A percentile compares a stretch with the other conserved stretches of the same genome.
Evolutionary conservation across 2,113 vertebrate genomes (phyloP).

Genomic region (Psittacara wagleri): DNA sequence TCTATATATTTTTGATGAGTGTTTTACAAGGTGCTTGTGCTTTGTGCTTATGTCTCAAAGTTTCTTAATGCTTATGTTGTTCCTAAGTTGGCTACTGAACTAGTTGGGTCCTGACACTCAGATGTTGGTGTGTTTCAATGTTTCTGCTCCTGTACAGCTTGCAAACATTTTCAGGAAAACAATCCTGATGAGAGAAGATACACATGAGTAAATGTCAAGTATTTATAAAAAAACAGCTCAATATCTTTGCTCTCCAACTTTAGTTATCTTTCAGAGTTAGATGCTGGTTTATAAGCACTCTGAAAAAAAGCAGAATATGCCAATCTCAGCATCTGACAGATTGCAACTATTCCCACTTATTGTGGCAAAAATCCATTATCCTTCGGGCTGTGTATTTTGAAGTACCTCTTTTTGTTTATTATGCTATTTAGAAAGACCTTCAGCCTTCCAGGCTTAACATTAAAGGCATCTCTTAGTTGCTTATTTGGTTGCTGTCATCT

Average conservation of each 20-base stretch:
- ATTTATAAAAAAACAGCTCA: neutral
- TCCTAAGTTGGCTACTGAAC: neutral
- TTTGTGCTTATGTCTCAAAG: neutral
- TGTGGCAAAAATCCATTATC: neutral
- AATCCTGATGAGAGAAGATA: conserved; percentile 34
- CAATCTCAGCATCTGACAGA: neutral
- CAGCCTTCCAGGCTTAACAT: neutral
- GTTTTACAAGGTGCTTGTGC: neutral
- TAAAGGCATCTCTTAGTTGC: neutral
- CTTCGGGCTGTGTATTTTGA: neutral
- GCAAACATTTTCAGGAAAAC: conserved; percentile 48
- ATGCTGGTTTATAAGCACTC: neutral
- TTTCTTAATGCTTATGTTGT: neutral
- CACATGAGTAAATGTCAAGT: conserved; percentile 39
- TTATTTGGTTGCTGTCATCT: neutral
- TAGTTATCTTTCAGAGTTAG: conserved; percentile 12
- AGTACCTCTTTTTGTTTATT: neutral
- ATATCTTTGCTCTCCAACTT: neutral
- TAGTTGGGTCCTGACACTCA: neutral
- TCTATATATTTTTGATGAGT: neutral
- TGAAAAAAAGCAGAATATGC: conserved; percentile 10
- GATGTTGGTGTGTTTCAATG: neutral
- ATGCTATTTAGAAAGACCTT: neutral
- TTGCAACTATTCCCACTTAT: neutral
- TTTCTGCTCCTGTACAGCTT: conserved; percentile 31